Evolutionary conservation across 2,113 vertebrate species (phyloP).

Genomic region (Periophthalmodon schlosseri): DNA sequence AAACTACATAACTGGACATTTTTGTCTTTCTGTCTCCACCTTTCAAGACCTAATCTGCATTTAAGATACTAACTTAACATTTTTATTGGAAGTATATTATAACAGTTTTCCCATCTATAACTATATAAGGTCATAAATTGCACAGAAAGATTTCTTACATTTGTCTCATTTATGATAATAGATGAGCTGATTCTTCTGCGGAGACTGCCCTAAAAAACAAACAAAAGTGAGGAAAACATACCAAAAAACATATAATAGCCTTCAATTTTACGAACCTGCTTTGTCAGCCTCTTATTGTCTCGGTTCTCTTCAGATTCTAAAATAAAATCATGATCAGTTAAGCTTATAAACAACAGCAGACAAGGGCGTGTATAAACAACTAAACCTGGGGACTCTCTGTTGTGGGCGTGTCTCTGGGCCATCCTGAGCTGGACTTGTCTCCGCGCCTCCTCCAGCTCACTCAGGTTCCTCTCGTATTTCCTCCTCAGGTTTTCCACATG

Average conservation of each 20-base stretch:
- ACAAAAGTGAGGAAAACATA: not conserved
- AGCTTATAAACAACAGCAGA: not conserved
- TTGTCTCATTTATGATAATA: slow-evolving; percentile 73
- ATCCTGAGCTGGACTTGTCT: slow-evolving; percentile 69
- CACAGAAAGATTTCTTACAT: slow-evolving; percentile 47
- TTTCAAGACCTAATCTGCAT: not conserved
- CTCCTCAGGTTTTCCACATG: slow-evolving; percentile 84
- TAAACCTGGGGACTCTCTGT: slow-evolving; percentile 61
- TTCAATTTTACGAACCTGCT: slow-evolving; percentile 64
- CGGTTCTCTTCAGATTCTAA: slow-evolving; percentile 76
- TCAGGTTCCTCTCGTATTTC: slow-evolving; percentile 65
- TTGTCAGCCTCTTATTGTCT: slow-evolving; percentile 54
- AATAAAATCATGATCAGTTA: slow-evolving; percentile 20
- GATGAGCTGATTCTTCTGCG: slow-evolving; percentile 81
- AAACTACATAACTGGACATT: not conserved
- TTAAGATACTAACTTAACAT: not conserved
- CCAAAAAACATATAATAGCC: not conserved
- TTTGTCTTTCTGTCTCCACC: not conserved
- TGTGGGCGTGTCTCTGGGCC: slow-evolving; percentile 64
- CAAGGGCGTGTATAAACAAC: not conserved
- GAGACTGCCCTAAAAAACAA: slow-evolving; percentile 51
- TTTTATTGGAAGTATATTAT: no score
- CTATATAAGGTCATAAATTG: not conserved
- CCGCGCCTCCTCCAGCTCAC: slow-evolving; percentile 83
- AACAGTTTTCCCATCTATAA: not conserved